A percentile compares a stretch with the other conserved stretches of the same genome.
phyloP scores from a whole-genome alignment of 2,797 vertebrate genomes.

The Neosilurus hyrtlii region DNA sequence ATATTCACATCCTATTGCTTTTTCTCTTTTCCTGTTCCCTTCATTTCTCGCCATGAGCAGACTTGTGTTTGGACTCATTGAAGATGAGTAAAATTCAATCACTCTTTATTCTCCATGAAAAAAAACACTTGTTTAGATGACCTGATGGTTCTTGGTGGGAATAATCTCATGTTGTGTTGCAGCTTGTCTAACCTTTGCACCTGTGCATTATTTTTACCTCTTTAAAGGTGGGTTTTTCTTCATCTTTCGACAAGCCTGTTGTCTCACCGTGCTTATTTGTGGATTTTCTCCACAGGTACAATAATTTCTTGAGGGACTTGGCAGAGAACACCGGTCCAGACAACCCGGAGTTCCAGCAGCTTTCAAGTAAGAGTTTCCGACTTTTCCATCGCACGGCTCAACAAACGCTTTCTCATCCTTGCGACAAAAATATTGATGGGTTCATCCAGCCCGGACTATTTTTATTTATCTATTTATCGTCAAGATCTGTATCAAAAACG shows the following conservation, averaged over 20 bases:
- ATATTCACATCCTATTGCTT: slow-evolving; percentile 36
- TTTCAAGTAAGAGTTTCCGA: slow-evolving; percentile 79
- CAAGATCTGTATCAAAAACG: slow-evolving; percentile 49
- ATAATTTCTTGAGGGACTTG: slow-evolving; percentile 80
- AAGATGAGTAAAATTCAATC: slow-evolving; percentile 14
- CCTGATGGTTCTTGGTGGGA: slow-evolving; percentile 26
- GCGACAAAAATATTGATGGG: slow-evolving; percentile 51
- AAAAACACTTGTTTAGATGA: slow-evolving; percentile 35
- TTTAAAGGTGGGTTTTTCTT: slow-evolving; percentile 38
- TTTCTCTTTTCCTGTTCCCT: neutral
- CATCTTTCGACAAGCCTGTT: slow-evolving; percentile 28
- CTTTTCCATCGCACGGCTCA: slow-evolving; percentile 18
- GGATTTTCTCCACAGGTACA: slow-evolving; percentile 75
- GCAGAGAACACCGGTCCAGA: slow-evolving; percentile 81
- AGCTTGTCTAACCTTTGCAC: slow-evolving; percentile 3
- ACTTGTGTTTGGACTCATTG: neutral
- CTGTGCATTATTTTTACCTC: neutral
- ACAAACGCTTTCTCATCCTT: slow-evolving; percentile 44
- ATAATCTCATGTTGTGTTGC: slow-evolving; percentile 16
- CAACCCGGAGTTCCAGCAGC: slow-evolving; percentile 76
- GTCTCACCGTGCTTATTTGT: slow-evolving; percentile 54
- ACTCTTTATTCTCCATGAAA: slow-evolving; percentile 35
- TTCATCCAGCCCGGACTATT: slow-evolving; percentile 52
- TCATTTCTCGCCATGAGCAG: slow-evolving; percentile 22
- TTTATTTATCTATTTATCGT: slow-evolving; percentile 49